These are phyloP conservation scores for Koerneria pararmatus DNA, from an alignment of 2,888 invertebrate genomes.

Conservation along the genomic window DNA sequence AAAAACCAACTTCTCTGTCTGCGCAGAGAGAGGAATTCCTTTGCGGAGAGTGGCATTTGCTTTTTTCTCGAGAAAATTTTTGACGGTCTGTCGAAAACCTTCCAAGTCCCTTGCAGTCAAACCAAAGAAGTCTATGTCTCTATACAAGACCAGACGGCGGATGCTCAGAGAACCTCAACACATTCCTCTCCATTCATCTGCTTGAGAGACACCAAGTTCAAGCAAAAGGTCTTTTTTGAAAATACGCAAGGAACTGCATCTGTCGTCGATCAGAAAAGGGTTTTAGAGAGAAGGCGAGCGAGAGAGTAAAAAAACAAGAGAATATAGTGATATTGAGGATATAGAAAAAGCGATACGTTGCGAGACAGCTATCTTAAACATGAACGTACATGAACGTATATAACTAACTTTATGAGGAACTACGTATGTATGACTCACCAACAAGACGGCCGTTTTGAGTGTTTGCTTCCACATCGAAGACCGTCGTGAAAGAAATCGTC, in stretches of 20 bases:
- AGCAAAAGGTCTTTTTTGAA: too few relatives aligned
- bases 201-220: too few relatives aligned
- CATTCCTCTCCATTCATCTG: too few relatives aligned
- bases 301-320: neutral
- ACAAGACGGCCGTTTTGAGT: constrained; percentile 15
- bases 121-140: constrained; percentile 39
- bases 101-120: constrained; percentile 34
- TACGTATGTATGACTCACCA: neutral
- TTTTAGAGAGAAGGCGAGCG: too few relatives aligned
- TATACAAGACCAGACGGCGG: constrained; percentile 30
- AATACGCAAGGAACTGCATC: too few relatives aligned
- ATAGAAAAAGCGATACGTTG: neutral
- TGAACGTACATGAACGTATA: too few relatives aligned
- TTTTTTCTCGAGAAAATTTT: constrained; percentile 34
- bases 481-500: constrained; percentile 22
- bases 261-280: too few relatives aligned
- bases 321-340: neutral
- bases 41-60: constrained; percentile 32
- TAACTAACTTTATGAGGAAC: neutral
- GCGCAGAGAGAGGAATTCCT: constrained; percentile 36
- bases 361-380: neutral
- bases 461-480: constrained; percentile 21
- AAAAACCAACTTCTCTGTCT: constrained; percentile 29
- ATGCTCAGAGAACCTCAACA: constrained; percentile 33
- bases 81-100: constrained; percentile 32